phyloP scores from a whole-genome alignment of 2,797 vertebrate species.

The Coregonus suidteri region DNA sequence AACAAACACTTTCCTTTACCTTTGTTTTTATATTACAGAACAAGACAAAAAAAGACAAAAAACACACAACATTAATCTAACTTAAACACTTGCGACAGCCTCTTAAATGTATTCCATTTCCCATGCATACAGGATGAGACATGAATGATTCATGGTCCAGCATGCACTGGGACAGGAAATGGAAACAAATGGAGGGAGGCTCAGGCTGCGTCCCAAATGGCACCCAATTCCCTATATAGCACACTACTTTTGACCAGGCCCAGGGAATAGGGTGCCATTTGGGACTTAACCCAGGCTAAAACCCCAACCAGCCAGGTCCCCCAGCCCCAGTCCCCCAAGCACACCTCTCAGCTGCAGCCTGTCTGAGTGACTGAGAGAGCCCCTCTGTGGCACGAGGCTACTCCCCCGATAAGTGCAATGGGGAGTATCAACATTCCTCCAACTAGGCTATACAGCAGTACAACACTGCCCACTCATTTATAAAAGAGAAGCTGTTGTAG shows the following conservation, averaged over 20 bases:
- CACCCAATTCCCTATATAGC: background rate
- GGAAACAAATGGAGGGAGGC: slow-evolving; percentile 65
- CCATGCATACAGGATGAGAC: slow-evolving; percentile 57
- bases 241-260: background rate
- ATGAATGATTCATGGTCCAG: slow-evolving; percentile 65
- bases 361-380: slow-evolving; percentile 28
- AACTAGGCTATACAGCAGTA: slow-evolving; percentile 27
- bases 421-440: slow-evolving; percentile 50
- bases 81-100: slow-evolving; percentile 37
- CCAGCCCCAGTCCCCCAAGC: slow-evolving; percentile 42
- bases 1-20: background rate
- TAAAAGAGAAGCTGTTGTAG: slow-evolving; percentile 32
- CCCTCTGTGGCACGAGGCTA: slow-evolving; percentile 48
- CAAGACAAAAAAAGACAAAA: slow-evolving; percentile 22
- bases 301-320: slow-evolving; percentile 33
- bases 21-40: too few relatives aligned
- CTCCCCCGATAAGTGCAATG: slow-evolving; percentile 44
- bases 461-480: slow-evolving; percentile 28
- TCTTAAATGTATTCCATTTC: slow-evolving; percentile 52
- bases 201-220: background rate
- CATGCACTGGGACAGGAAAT: slow-evolving; percentile 62
- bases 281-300: slow-evolving; percentile 49
- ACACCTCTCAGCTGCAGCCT: slow-evolving; percentile 51
- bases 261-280: background rate
- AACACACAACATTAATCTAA: slow-evolving; percentile 34